A percentile compares a stretch with the other conserved stretches of the same genome.
Conservation (phyloP, 2,113 vertebrate genomes). For the Eretmodus cyanostictus region DNA sequence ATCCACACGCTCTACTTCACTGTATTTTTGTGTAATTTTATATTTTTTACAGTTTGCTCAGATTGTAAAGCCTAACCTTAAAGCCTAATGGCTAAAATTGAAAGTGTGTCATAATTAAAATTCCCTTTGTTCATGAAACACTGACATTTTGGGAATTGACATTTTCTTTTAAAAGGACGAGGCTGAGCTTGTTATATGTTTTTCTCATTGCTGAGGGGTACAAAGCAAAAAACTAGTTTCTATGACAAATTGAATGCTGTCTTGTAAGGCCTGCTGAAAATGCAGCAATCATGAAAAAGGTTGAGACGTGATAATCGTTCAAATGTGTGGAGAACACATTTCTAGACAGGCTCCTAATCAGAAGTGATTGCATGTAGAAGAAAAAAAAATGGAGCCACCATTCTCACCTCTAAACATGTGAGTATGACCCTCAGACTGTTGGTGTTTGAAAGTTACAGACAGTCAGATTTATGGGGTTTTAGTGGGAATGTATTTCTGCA, state of each 20-base stretch:
- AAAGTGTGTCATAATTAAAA: background rate
- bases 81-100: background rate
- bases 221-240: background rate
- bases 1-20: background rate
- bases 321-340: background rate
- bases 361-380: background rate
- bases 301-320: background rate
- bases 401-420: background rate
- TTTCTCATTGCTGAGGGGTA: background rate
- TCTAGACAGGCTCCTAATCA: background rate
- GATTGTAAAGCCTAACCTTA: background rate
- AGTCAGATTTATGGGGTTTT: background rate
- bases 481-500: background rate
- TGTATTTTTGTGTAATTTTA: background rate
- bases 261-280: background rate
- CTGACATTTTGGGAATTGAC: background rate
- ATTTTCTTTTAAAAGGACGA: background rate
- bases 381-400: background rate
- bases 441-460: background rate
- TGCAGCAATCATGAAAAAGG: background rate
- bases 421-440: background rate
- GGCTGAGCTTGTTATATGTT: background rate
- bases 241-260: background rate
- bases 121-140: background rate
- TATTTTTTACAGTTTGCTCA: background rate